Evolutionary conservation across 2,888 invertebrate species (phyloP), one percentile per base, ranked within the genome.

Genomic region (Heteromyza rotundicornis): DNA sequence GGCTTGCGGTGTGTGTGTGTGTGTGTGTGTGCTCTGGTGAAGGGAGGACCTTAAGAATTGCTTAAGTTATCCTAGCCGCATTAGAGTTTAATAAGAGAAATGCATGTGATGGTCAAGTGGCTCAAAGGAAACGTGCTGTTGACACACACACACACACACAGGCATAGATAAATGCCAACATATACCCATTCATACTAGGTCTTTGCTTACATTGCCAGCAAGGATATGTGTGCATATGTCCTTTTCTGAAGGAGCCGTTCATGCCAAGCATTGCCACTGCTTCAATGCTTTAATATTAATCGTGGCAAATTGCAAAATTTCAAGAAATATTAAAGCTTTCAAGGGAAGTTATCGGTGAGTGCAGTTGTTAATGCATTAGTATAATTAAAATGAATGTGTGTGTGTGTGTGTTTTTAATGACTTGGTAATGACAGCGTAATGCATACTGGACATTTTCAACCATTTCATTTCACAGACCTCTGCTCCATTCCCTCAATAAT

Each of bases 31-130:
- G 62, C 60, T 65, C 68, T 55, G 56, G 57, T 57, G 47, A 12
- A 51, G 27, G 24, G 60, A 59, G 36, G 35, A 57, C 17, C 5
- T 24, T 32, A 17, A 36, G 36, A 19, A 7, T 40, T 32, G 16
- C n/a, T 54, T 54, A 54, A 32, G 2, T n/a, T 17, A 35, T 12
- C 22, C 55, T 22, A 55, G 14, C 19, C 40, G 17, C 53, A 23
- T 19, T 17, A 53, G 47, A 53, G 55, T 58, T 63, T 49, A 20
- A 58, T 54, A 58, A 60, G 58, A 62, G 64, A 66, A 65, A 65
- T 68, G 60, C 68, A 63, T 68, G 67, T 74, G 74, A 74, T 69
- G 74, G 75, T 75, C 77, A 74, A 76, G 76, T 75, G 72, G 63
- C 66, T 62, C 19, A 64, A 64, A 32, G 53, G 8, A 32, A 2